Evolutionary conservation across 2,888 invertebrate genomes (phyloP), one percentile per base, ranked within the genome.

Genomic region (Lydus trimaculatus): DNA sequence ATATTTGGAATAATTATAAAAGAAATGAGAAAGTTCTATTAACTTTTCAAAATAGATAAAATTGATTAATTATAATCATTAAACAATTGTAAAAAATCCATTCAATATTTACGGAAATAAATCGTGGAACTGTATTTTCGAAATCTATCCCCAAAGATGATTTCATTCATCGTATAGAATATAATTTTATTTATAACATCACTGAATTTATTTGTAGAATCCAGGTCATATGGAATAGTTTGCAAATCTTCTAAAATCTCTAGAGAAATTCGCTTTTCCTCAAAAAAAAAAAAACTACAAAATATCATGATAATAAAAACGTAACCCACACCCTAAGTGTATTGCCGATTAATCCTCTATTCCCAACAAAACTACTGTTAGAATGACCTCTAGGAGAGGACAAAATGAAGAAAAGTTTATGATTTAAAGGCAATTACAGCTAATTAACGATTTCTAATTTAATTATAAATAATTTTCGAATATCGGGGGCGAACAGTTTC

Each of bases 41-140:
- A 23, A 23, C 52, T 23, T 52, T 52, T 15, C 56, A 20, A 48
- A 2, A 48, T 5, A 39, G 3, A 43, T 43, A 48, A 48, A 9
- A 20, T 56, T 25, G 17, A 56, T 56, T 56, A 56, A 25, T 56
- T 56, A 25, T 56, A 25, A 56, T 56, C 25, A 56, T 13, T 56
- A 13, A 48, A 48, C 7, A 52, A 52, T 52, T 20, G 11, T 23
- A 56, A 3, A 43, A 13, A 31, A 43, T n/a, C n/a, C n/a, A n/a
- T n/a, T n/a, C n/a, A n/a, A n/a, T 13, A 56, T 23, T 25, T 13
- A 4, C 56, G 56, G 13, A 15, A 25, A 23, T 25, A 25, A 25
- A 25, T 23, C 25, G 3, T 20, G 20, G 9, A 56, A 9, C 9
- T 17, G 17, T 43, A 20, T 13, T 56, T 11, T 52, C 2, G 6